Evolutionary conservation across 2,113 vertebrate genomes (phyloP).

Genomic region (Orthonyx spaldingii): DNA sequence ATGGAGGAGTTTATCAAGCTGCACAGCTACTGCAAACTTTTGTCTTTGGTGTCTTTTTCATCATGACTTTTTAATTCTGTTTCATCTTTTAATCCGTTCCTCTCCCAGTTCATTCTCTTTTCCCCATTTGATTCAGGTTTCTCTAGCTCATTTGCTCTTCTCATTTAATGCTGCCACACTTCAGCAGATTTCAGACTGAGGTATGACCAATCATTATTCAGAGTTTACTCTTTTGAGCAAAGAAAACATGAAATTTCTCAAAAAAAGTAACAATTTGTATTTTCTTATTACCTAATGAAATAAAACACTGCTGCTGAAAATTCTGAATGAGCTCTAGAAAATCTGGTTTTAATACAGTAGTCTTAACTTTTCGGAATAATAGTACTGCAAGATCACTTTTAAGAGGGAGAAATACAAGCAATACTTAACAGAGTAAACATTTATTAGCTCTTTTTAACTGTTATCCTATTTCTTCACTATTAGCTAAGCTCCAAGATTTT

Average conservation of each 20-base stretch:
- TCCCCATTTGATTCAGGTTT: neutral
- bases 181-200: neutral
- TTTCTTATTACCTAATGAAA: neutral
- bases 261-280: neutral
- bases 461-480: neutral
- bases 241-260: neutral
- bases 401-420: neutral
- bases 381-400: neutral
- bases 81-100: neutral
- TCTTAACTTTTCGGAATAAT: neutral
- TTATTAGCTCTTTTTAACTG: neutral
- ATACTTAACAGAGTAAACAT: neutral
- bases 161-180: neutral
- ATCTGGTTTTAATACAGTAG: neutral
- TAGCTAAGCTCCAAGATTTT: neutral
- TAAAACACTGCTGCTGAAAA: neutral
- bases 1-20: neutral
- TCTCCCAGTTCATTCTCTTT: neutral
- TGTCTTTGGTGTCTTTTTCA: neutral
- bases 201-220: neutral
- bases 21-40: neutral
- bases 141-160: neutral
- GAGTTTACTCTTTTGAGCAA: neutral
- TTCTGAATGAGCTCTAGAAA: neutral
- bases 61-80: fast-evolving